Base-by-base conservation (phyloP, 2,888 invertebrate species). In the Anoncus sp. region DNA sequence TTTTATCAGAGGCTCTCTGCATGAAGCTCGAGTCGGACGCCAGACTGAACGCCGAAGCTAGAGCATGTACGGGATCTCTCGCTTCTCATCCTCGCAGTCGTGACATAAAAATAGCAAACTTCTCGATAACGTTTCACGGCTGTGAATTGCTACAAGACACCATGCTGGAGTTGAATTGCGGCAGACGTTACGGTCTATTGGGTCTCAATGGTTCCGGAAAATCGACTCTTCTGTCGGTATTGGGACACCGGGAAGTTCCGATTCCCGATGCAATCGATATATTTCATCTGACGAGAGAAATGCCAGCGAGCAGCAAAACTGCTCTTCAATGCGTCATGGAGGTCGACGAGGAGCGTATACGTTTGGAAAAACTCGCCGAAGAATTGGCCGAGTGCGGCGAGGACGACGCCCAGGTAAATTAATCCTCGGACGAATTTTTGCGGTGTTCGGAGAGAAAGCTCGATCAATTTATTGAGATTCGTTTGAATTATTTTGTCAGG, bases 161-260 rank as follows among this genome's bases (percentile, higher is more conserved):
- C 1, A 95, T 97, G 91, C 93, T 99, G 35, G 99, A 99, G 92
- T 94, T 99, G 92, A 99, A 99, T 92, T 98, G 98, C 91, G 99
- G 99, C 0, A 94, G 99, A 82, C 94, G 99, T 85, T 99, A 99
- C 91, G 99, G 99, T 84, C 93, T 99, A 10, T 95, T 99, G 84
- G 99, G 99, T 66, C 93, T 97, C n/a, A 99, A 99, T 92, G 99
- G 99, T 83, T 97, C 98, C 91, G 99, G 99, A 93, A 99, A 99
- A 92, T 99, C 99, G 2, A 98, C 99, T 2, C 92, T 99, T 75
- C 92, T 99, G 81, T 94, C 98, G 53, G 97, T 96, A 20, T 93
- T 99, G 77, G 98, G 98, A 73, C 96, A 97, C 81, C 95, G 98
- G 59, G 97, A 99, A 92, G 96, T 99, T 40, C 98, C 98, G 0